Evolutionary conservation across 1,140 invertebrate species (phyloP).

Genomic region (Dinoponera quadriceps): DNA sequence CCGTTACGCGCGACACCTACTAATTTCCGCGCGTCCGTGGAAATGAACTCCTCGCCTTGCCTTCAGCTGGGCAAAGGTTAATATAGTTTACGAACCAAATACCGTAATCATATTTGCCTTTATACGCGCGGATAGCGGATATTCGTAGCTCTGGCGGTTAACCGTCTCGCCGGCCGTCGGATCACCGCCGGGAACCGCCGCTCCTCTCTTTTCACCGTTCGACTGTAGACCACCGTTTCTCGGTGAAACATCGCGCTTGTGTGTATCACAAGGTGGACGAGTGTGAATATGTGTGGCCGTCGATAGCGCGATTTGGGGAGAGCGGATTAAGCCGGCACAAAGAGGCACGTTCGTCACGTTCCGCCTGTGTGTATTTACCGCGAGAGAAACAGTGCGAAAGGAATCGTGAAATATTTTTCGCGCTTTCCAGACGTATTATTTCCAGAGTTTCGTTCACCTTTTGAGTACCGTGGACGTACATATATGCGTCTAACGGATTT

Average conservation of each 20-base stretch:
- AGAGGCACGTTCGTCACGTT: too few relatives aligned
- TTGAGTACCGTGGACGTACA: too few relatives aligned
- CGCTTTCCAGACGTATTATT: too few relatives aligned
- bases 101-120: conserved; percentile 68
- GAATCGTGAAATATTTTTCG: too few relatives aligned
- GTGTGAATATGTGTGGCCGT: neutral
- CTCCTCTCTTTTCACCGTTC: conserved; percentile 21
- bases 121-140: conserved; percentile 32
- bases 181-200: neutral
- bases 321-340: neutral
- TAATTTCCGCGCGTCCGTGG: conserved; percentile 41
- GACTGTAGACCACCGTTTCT: neutral
- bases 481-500: too few relatives aligned
- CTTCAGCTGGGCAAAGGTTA: conserved; percentile 49
- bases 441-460: too few relatives aligned
- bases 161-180: neutral
- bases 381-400: too few relatives aligned
- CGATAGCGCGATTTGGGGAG: neutral
- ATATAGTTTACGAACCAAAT: conserved; percentile 60
- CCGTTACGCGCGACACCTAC: conserved; percentile 42
- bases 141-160: conserved; percentile 35
- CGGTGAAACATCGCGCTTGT: conserved; percentile 12
- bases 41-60: conserved; percentile 29
- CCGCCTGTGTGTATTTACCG: too few relatives aligned
- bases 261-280: neutral